A percentile compares a stretch with the other conserved stretches of the same genome.
Conservation (phyloP, 2,888 invertebrate genomes). For the Luperina nickerlii region DNA sequence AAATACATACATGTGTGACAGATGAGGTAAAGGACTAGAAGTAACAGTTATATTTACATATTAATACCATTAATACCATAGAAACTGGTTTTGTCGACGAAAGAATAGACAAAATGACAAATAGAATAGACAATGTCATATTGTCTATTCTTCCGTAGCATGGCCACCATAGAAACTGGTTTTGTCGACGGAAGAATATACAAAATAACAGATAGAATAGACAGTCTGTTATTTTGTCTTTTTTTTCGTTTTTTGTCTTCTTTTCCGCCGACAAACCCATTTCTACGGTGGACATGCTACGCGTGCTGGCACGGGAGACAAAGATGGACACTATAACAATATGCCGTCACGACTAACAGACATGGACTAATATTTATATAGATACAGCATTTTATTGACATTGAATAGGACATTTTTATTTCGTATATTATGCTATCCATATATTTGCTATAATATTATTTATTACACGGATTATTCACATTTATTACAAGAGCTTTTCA, state of each 20-base stretch:
- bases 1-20: conserved; percentile 50
- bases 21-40: conserved; percentile 51
- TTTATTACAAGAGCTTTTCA: conserved; percentile 29
- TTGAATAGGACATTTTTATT: conserved; percentile 15
- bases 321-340: not conserved
- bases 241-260: not conserved
- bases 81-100: too few species aligned
- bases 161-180: not conserved
- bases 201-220: not conserved
- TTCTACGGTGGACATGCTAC: not conserved
- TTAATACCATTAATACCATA: too few species aligned
- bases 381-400: conserved; percentile 8
- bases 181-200: not conserved
- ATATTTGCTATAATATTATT: conserved; percentile 5
- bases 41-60: conserved; percentile 30
- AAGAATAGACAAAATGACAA: too few species aligned
- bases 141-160: too few species aligned
- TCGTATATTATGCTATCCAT: conserved; percentile 35
- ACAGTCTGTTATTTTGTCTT: not conserved
- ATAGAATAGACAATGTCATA: too few species aligned
- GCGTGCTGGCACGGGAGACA: not conserved
- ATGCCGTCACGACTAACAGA: conserved; percentile 15
- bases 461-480: conserved; percentile 35
- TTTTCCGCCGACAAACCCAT: not conserved
- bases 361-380: conserved; percentile 16